These are phyloP conservation scores for Peromyscus californicus DNA, from an alignment of 2,113 vertebrate species.

Conservation along the genomic window DNA sequence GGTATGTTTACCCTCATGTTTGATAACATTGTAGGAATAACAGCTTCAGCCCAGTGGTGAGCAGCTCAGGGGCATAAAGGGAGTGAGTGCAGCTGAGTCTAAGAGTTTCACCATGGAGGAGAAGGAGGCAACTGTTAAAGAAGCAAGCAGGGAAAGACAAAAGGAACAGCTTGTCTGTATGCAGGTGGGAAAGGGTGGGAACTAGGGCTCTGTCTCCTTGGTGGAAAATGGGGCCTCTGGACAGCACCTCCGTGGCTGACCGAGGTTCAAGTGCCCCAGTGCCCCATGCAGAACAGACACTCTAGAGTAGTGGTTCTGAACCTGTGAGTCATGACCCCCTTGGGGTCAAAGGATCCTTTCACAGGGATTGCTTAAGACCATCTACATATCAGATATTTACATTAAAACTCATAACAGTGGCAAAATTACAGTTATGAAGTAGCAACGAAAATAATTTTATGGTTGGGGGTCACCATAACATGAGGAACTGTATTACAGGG, in stretches of 20 bases:
- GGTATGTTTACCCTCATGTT: neutral
- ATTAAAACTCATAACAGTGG: neutral
- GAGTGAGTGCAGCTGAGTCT: neutral
- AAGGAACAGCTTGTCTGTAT: neutral
- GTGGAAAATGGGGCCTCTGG: neutral
- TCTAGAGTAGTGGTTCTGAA: neutral
- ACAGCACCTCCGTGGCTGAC: neutral
- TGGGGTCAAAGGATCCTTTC: no score
- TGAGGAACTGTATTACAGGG: neutral
- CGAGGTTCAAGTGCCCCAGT: no score
- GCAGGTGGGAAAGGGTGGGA: no score
- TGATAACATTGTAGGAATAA: neutral
- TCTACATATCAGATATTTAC: neutral
- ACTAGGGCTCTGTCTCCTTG: neutral
- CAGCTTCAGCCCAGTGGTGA: neutral
- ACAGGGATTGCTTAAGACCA: neutral
- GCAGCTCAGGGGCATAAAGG: neutral
- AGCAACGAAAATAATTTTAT: neutral
- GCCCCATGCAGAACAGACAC: fast-evolving
- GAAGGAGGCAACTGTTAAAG: neutral
- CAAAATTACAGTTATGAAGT: neutral
- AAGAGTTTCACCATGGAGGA: neutral
- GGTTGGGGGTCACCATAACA: neutral
- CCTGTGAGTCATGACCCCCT: neutral
- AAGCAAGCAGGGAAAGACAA: neutral